phyloP scores from a whole-genome alignment of 2,113 vertebrate genomes.

The Hemiprocne comata region DNA sequence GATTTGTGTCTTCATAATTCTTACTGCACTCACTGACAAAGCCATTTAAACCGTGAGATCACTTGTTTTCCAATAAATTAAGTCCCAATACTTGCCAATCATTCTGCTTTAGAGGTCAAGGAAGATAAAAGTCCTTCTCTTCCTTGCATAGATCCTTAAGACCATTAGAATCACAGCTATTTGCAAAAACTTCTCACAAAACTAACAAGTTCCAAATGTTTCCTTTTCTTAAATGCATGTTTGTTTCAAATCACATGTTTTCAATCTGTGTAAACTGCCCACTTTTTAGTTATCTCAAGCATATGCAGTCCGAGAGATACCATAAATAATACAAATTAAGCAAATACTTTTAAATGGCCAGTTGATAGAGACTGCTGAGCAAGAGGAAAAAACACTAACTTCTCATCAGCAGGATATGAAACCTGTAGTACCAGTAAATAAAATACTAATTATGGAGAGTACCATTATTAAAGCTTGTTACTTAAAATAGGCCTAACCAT shows the following conservation, averaged over 20 bases:
- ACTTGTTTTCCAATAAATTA: slow-evolving; percentile 74
- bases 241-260: slow-evolving; percentile 74
- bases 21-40: slow-evolving; percentile 56
- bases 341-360: neutral
- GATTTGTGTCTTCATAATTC: slow-evolving; percentile 63
- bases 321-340: slow-evolving; percentile 27
- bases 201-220: slow-evolving; percentile 77
- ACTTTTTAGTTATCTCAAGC: slow-evolving; percentile 67
- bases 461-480: neutral
- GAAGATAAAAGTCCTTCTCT: slow-evolving; percentile 54
- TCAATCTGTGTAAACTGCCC: slow-evolving; percentile 63
- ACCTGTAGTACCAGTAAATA: neutral
- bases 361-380: neutral
- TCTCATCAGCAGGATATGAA: neutral
- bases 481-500: neutral
- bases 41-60: slow-evolving; percentile 65
- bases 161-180: slow-evolving; percentile 55
- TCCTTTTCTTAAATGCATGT: slow-evolving; percentile 62
- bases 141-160: slow-evolving; percentile 46
- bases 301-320: slow-evolving; percentile 45
- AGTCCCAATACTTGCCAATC: slow-evolving; percentile 58
- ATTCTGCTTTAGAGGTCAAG: slow-evolving; percentile 48
- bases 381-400: neutral
- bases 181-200: slow-evolving; percentile 49
- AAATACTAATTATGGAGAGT: neutral